These are phyloP conservation scores for Steinernema carpocapsae DNA, from an alignment of 2,888 invertebrate species.

Conservation along the genomic window DNA sequence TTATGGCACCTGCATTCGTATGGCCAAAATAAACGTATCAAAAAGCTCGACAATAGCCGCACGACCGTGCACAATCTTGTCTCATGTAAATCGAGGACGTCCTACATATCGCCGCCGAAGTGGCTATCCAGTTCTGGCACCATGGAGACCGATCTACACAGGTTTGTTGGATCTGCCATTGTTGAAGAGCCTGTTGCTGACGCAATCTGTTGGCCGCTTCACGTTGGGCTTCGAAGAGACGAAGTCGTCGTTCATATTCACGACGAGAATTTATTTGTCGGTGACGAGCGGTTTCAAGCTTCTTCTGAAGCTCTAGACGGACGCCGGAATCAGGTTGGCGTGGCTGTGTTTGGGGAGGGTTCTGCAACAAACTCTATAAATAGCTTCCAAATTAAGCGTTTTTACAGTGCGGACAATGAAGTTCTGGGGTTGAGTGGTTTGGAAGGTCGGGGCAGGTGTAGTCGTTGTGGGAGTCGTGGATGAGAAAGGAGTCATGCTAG, in stretches of 20 bases:
- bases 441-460: slow-evolving; percentile 30
- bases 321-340: slow-evolving; percentile 34
- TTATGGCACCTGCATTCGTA: slow-evolving; percentile 5
- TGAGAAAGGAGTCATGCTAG: slow-evolving; percentile 2
- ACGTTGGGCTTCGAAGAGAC: slow-evolving; percentile 26
- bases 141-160: slow-evolving; percentile 39
- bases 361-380: too few relatives aligned
- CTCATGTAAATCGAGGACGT: slow-evolving; percentile 67
- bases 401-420: not conserved
- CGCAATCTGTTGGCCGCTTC: slow-evolving; percentile 4
- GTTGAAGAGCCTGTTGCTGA: not conserved
- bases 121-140: slow-evolving; percentile 59
- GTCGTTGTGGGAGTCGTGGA: slow-evolving; percentile 32
- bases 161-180: slow-evolving; percentile 31
- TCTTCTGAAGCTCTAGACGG: slow-evolving; percentile 41
- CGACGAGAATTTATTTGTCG: slow-evolving; percentile 43
- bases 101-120: slow-evolving; percentile 56
- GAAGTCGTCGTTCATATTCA: slow-evolving; percentile 38
- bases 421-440: not conserved
- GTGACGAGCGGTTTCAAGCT: slow-evolving; percentile 30
- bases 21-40: not conserved
- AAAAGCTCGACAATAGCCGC: slow-evolving; percentile 56
- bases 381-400: too few relatives aligned
- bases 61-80: slow-evolving; percentile 62
- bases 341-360: not conserved